Evolutionary conservation across 2,113 vertebrate species (phyloP).

Genomic region (Montifringilla adamsi): DNA sequence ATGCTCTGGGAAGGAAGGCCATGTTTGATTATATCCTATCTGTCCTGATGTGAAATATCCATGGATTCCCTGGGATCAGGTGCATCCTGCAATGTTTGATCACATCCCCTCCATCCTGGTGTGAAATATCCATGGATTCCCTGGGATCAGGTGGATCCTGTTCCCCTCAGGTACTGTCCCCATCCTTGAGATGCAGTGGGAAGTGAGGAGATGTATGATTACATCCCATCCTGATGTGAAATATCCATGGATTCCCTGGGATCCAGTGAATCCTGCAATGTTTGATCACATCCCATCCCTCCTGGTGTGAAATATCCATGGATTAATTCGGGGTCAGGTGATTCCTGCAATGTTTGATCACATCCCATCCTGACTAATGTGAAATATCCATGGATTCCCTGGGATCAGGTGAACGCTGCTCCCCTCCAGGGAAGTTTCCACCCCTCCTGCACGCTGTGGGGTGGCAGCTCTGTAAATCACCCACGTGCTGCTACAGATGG

Average conservation of each 20-base stretch:
- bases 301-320: fast-evolving
- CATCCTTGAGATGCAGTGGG: not conserved
- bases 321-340: not conserved
- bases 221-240: not conserved
- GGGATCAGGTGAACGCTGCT: not conserved
- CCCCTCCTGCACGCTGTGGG: not conserved
- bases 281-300: fast-evolving
- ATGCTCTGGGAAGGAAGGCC: fast-evolving
- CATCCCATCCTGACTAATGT: not conserved
- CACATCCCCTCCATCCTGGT: fast-evolving
- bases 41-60: fast-evolving
- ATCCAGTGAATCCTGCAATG: not conserved
- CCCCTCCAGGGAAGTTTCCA: not conserved
- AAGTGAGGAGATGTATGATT: too few species aligned
- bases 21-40: not conserved
- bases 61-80: not conserved
- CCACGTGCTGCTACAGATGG: conserved; percentile 11
- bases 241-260: too few species aligned
- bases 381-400: not conserved
- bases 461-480: not conserved
- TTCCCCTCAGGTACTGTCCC: not conserved
- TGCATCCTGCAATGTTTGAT: too few species aligned
- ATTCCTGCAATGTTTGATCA: not conserved
- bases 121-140: too few species aligned
- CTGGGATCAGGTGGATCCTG: not conserved